Conservation (phyloP, 1,140 invertebrate genomes). For the Arctopsyche grandis region DNA sequence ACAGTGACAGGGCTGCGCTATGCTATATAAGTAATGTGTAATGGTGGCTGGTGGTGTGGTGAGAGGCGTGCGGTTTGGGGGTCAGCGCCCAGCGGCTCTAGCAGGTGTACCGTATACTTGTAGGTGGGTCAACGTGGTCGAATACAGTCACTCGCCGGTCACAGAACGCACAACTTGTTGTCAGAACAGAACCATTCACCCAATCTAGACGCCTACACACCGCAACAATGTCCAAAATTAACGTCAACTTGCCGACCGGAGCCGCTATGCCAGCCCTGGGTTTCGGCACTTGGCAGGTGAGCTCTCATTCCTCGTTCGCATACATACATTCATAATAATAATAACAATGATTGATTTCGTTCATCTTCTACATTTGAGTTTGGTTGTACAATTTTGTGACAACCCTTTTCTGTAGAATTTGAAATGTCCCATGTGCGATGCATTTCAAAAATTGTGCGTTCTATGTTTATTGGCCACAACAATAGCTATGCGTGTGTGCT, state of each 20-base stretch:
- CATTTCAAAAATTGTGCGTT: too few relatives aligned
- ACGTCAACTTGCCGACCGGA: constrained; percentile 56
- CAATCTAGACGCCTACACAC: not conserved
- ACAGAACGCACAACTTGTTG: not conserved
- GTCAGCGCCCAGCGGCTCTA: not conserved
- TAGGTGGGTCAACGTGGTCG: not conserved
- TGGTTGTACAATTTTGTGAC: too few relatives aligned
- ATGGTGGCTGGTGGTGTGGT: not conserved
- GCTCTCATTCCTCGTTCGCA: not conserved
- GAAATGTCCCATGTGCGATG: too few relatives aligned
- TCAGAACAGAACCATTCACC: not conserved
- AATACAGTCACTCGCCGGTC: not conserved
- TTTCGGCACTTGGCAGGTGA: constrained; percentile 83
- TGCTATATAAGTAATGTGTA: not conserved
- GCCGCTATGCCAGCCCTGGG: constrained; percentile 79
- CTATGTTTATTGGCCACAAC: too few relatives aligned
- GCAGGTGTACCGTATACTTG: too few relatives aligned
- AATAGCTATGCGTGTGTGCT: too few relatives aligned
- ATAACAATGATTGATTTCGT: not conserved
- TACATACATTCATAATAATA: not conserved
- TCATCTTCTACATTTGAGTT: too few relatives aligned
- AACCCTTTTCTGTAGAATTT: too few relatives aligned
- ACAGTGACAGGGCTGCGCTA: not conserved
- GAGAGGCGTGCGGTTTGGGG: not conserved
- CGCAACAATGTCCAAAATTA: constrained; percentile 49